Evolutionary conservation across 2,888 invertebrate genomes (phyloP), one percentile per base, ranked within the genome.

Genomic region (Argyra leucocephala): DNA sequence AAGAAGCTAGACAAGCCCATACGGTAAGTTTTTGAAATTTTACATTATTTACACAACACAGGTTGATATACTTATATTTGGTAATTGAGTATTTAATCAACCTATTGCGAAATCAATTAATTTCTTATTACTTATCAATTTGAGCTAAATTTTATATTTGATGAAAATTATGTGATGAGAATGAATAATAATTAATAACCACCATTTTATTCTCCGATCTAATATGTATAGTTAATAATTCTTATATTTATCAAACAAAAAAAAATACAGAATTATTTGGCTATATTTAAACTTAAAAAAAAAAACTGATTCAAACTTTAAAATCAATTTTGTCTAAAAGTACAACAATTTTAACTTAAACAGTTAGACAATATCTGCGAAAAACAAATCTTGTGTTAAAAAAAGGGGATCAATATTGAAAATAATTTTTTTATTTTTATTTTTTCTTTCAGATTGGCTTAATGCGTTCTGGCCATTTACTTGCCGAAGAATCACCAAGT

Each of bases 1-100:
- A 96, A 79, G 96, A 96, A 81, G 95, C 96, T 22, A 81, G 92
- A 71, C 93, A 93, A 81, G 93, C 93, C 68, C 91, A 93, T 76
- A 86, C 89, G 76, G 93, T 93, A 80, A 86, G 85, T 81, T 69
- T 9, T 60, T 26, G 62, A 63, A n/a, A 61, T 67, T 21, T 57
- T 21, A n/a, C 1, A 57, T 22, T 57, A 57, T 57, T 57, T 57
- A 7, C 3, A 31, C 31, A 3, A 31, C 31, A 31, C 3, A 31
- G 9, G n/a, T n/a, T n/a, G n/a, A n/a, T n/a, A n/a, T n/a, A n/a
- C n/a, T n/a, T n/a, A n/a, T n/a, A n/a, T n/a, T n/a, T n/a, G n/a
- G n/a, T 5, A 37, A 37, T 37, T 37, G 37, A 37, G 18, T 10
- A 2, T 37, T 37, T 37, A 15, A 37, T 37, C 18, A 37, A 15